A percentile compares a stretch with the other conserved stretches of the same genome.
Conservation (phyloP, 2,113 vertebrate genomes). For the Epinephelus moara region DNA sequence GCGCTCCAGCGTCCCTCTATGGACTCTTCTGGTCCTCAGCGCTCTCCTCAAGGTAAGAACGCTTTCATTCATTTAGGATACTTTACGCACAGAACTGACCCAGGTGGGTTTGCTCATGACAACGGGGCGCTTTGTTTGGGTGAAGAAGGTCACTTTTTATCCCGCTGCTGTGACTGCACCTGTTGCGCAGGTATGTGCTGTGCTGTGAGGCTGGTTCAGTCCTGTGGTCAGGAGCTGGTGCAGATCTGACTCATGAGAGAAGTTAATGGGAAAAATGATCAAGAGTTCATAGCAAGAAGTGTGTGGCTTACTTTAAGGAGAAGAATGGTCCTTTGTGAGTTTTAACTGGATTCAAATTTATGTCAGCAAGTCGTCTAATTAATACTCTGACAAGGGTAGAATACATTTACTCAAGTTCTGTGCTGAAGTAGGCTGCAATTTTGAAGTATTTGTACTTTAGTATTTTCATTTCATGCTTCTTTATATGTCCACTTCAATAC, state of each 20-base stretch:
- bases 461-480: too few species aligned
- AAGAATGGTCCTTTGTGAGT: constrained; percentile 16
- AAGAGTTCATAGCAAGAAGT: background rate
- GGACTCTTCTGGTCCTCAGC: constrained; percentile 50
- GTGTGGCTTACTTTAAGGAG: background rate
- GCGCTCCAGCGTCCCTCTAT: constrained; percentile 39
- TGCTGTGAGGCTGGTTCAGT: background rate
- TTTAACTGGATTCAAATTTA: constrained; percentile 26
- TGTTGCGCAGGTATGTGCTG: constrained; percentile 59
- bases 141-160: background rate
- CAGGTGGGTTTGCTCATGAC: too few species aligned
- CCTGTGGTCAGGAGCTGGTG: background rate
- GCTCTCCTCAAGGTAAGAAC: constrained; percentile 60
- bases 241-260: background rate
- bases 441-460: too few species aligned
- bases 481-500: too few species aligned
- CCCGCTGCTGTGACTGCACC: constrained; percentile 52
- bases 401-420: too few species aligned
- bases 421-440: too few species aligned
- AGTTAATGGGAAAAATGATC: background rate
- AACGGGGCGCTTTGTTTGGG: background rate
- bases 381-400: background rate
- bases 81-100: background rate
- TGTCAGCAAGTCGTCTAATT: constrained; percentile 29
- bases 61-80: too few species aligned